Conservation (phyloP, 2,888 invertebrate species). For the Ganaspis brasiliensis region DNA sequence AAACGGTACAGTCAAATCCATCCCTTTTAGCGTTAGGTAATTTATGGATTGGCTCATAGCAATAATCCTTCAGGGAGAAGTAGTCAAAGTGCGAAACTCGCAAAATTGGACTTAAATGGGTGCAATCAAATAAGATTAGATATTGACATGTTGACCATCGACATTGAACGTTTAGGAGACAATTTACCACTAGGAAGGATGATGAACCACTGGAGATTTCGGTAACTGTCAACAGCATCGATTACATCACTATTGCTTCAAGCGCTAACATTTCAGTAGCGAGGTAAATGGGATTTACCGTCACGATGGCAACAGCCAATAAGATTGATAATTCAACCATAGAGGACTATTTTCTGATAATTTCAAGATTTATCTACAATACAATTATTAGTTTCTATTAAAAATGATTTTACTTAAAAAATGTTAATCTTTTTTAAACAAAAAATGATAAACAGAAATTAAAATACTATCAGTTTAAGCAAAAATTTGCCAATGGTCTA, state of each 20-base stretch:
- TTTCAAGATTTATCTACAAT: neutral
- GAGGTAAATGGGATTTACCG: neutral
- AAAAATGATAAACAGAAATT: too few species aligned
- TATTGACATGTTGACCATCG: slow-evolving; percentile 9
- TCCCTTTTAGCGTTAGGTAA: too few species aligned
- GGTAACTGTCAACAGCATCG: slow-evolving; percentile 18
- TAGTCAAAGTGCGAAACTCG: neutral
- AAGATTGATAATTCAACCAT: slow-evolving; percentile 5
- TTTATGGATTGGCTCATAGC: too few species aligned
- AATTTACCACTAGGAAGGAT: slow-evolving; percentile 5
- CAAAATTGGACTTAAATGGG: slow-evolving; percentile 15
- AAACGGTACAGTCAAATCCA: too few species aligned
- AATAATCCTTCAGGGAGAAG: too few species aligned
- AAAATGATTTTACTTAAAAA: neutral
- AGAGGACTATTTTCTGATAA: neutral
- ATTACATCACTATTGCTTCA: slow-evolving; percentile 6
- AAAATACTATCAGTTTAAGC: too few species aligned
- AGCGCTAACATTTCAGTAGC: neutral
- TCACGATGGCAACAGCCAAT: neutral
- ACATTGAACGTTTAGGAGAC: neutral
- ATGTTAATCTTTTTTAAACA: too few species aligned
- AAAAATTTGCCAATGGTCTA: too few species aligned
- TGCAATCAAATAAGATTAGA: slow-evolving; percentile 31
- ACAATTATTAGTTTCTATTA: neutral
- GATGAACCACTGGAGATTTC: slow-evolving; percentile 22